A percentile compares a stretch with the other conserved stretches of the same genome.
Evolutionary conservation across 2,888 invertebrate species (phyloP).

Genomic region (Exephanes ischioxanthus): DNA sequence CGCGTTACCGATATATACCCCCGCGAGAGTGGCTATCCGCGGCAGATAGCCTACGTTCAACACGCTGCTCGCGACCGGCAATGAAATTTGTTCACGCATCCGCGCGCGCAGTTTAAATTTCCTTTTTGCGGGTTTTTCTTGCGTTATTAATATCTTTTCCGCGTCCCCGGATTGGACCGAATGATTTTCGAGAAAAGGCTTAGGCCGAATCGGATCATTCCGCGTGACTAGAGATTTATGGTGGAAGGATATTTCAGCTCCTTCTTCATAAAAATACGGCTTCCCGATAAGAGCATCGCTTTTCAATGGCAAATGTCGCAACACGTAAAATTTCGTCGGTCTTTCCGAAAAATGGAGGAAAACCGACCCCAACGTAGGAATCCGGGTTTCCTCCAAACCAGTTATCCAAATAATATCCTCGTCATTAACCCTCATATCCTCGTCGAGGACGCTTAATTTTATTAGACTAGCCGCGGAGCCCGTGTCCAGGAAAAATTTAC

Average conservation of each 20-base stretch:
- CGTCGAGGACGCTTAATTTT: not conserved
- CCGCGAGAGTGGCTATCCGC: not conserved
- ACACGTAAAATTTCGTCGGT: no score
- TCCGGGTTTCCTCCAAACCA: no score
- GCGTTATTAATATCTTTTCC: not conserved
- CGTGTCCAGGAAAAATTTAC: slow-evolving; percentile 23
- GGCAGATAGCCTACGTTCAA: slow-evolving; percentile 8
- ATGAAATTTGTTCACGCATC: slow-evolving; percentile 5
- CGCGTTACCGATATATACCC: slow-evolving; percentile 11
- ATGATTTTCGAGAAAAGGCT: not conserved
- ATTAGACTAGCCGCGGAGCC: slow-evolving; percentile 25
- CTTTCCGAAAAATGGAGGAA: no score
- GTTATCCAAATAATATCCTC: no score
- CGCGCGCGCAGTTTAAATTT: slow-evolving; percentile 20
- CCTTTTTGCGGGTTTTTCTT: not conserved
- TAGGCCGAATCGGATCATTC: not conserved
- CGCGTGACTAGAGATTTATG: no score
- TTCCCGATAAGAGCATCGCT: no score
- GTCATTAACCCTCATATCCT: no score
- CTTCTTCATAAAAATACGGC: no score
- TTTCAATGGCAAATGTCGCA: no score
- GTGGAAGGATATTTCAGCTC: no score
- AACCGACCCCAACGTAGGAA: no score
- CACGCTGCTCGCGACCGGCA: not conserved
- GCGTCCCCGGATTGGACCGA: not conserved